phyloP scores from a whole-genome alignment of 1,140 invertebrate species.

The Coptotermes formosanus region DNA sequence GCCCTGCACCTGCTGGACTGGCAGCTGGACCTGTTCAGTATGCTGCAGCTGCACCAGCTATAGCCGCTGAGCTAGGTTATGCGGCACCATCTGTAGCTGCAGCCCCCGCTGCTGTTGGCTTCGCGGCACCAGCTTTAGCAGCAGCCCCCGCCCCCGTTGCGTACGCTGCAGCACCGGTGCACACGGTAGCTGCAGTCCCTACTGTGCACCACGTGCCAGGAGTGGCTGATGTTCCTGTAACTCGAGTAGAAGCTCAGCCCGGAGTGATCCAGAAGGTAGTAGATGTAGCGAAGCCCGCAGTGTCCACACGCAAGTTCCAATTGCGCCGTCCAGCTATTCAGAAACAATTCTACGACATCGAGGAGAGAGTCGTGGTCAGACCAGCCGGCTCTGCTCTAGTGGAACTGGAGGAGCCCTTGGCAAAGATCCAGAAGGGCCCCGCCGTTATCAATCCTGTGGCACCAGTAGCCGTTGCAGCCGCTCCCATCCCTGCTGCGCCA shows the following conservation, averaged over 20 bases:
- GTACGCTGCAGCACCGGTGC: constrained; percentile 42
- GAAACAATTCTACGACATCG: constrained; percentile 66
- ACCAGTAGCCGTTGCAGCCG: constrained; percentile 39
- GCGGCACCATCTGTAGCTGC: constrained; percentile 46
- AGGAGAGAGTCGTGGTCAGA: constrained; percentile 60
- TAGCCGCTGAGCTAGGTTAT: constrained; percentile 40
- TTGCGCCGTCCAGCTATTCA: constrained; percentile 63
- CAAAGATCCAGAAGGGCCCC: constrained; percentile 57
- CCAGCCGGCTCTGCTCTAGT: constrained; percentile 61
- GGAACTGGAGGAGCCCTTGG: constrained; percentile 59
- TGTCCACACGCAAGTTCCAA: constrained; percentile 51
- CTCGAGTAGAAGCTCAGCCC: constrained; percentile 52
- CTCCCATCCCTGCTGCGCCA: constrained; percentile 44
- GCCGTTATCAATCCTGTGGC: constrained; percentile 36
- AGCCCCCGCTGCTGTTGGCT: constrained; percentile 35
- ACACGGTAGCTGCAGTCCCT: constrained; percentile 48
- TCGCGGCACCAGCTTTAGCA: neutral
- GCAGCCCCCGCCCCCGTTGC: constrained; percentile 37
- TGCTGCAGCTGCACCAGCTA: neutral
- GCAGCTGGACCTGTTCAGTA: constrained; percentile 32
- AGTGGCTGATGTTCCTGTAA: constrained; percentile 54
- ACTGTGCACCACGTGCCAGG: constrained; percentile 52
- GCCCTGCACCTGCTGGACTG: constrained; percentile 41
- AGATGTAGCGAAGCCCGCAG: constrained; percentile 54
- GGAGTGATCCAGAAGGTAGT: constrained; percentile 52